Percentiles rank a stretch among this genome's conserved stretches.
Evolutionary conservation across 2,888 invertebrate genomes (phyloP).

Genomic region (Cepaea hortensis): DNA sequence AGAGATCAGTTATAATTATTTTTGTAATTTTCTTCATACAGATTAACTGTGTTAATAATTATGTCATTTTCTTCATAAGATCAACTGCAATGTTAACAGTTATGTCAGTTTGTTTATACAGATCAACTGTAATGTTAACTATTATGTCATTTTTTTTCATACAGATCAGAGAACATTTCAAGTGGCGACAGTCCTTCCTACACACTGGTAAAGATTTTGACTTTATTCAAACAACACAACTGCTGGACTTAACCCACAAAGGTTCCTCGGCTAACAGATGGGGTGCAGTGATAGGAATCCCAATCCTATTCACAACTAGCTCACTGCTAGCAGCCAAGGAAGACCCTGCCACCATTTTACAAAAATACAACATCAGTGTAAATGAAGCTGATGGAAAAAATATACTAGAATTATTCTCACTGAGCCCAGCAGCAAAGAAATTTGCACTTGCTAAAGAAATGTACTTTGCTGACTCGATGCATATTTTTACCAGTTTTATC

Average conservation of each 20-base stretch:
- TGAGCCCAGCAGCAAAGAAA: slow-evolving; percentile 35
- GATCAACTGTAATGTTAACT: background rate
- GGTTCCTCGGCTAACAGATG: background rate
- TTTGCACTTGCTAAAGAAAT: slow-evolving; percentile 40
- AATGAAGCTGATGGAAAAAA: background rate
- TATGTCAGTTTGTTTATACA: no score
- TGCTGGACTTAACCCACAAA: background rate
- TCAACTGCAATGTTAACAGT: no score
- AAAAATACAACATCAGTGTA: slow-evolving; percentile 8
- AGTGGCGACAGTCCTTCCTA: background rate
- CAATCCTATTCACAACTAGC: slow-evolving; percentile 19
- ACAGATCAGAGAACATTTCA: slow-evolving; percentile 33
- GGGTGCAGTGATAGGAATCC: slow-evolving; percentile 26
- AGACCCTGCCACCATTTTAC: background rate
- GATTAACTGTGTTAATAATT: no score
- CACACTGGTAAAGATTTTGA: background rate
- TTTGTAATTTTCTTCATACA: no score
- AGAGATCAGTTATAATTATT: no score
- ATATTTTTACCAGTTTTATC: background rate
- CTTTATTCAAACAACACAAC: background rate
- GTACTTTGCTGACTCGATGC: background rate
- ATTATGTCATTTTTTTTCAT: background rate
- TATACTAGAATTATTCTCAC: slow-evolving; percentile 3
- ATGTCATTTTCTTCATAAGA: no score
- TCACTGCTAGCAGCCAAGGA: slow-evolving; percentile 2